Conservation (phyloP, 2,888 invertebrate genomes). For the Aspidiotus rigidus region DNA sequence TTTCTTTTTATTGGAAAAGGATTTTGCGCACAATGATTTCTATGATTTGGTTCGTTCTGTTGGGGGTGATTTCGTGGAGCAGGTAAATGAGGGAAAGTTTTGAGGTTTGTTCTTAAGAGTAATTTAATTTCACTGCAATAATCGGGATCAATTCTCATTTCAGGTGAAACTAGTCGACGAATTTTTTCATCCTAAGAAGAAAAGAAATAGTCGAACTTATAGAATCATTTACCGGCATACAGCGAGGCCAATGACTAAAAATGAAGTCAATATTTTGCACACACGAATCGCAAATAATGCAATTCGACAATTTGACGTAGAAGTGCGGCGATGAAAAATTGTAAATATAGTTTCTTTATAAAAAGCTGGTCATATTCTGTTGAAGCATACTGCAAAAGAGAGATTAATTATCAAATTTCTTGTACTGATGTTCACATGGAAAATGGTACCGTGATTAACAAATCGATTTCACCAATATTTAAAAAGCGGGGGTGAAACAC, state of each 20-base stretch:
- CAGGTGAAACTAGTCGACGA: conserved; percentile 74
- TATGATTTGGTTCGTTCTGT: conserved; percentile 82
- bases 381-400: no score
- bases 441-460: no score
- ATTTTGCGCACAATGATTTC: conserved; percentile 74
- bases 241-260: conserved; percentile 76
- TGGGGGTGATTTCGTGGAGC: conserved; percentile 90
- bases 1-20: conserved; percentile 79
- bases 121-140: not conserved
- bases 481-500: no score
- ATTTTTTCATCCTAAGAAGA: conserved; percentile 75
- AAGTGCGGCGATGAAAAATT: conserved; percentile 8
- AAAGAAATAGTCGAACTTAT: conserved; percentile 78
- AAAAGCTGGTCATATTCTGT: no score
- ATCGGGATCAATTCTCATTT: conserved; percentile 36
- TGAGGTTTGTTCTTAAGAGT: not conserved
- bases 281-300: conserved; percentile 57
- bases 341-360: not conserved
- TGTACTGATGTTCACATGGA: no score
- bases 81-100: conserved; percentile 48
- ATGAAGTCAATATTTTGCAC: conserved; percentile 80
- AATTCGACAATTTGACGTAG: conserved; percentile 46
- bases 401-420: no score
- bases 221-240: conserved; percentile 86
- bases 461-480: no score